phyloP scores from a whole-genome alignment of 2,113 vertebrate species.

The Hippocampus barbouri region DNA sequence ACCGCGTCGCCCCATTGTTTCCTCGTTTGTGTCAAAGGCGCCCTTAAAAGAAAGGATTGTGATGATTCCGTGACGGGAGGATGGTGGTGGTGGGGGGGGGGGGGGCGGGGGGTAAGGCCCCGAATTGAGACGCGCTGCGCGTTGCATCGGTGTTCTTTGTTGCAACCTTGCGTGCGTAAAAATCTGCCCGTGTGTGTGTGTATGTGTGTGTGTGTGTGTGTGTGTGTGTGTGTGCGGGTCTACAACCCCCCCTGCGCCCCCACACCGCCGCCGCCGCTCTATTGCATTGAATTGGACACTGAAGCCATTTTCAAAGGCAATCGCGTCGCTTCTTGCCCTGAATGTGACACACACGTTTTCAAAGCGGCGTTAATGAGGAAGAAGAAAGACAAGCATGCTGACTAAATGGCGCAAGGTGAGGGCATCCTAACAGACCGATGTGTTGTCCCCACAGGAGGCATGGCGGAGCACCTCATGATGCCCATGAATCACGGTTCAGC shows the following conservation, averaged over 20 bases:
- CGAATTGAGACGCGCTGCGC: constrained; percentile 7
- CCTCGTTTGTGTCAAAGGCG: constrained; percentile 4
- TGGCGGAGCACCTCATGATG: constrained; percentile 96
- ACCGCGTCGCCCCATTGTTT: constrained; percentile 5
- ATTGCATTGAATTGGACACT: constrained; percentile 1
- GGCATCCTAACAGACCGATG: not conserved
- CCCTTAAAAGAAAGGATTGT: constrained; percentile 22
- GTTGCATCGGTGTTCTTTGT: constrained; percentile 70
- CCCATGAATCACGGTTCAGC: constrained; percentile 82
- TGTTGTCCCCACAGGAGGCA: constrained; percentile 61
- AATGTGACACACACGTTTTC: constrained; percentile 14
- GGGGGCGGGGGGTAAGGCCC: constrained; percentile 8
- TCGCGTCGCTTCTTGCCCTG: not conserved
- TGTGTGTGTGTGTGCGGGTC: too few species aligned
- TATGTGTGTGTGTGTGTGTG: not conserved
- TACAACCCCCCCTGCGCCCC: not conserved
- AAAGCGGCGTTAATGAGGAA: not conserved
- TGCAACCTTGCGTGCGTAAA: constrained; percentile 66
- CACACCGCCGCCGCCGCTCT: not conserved
- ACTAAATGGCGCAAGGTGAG: not conserved
- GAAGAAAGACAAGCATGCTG: not conserved
- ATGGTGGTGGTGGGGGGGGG: too few species aligned
- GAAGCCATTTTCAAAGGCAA: constrained; percentile 1
- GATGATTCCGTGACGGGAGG: constrained; percentile 51
- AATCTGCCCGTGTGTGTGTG: constrained; percentile 22